Evolutionary conservation across 2,797 vertebrate species (phyloP).

Genomic region (Pelobates cultripes): DNA sequence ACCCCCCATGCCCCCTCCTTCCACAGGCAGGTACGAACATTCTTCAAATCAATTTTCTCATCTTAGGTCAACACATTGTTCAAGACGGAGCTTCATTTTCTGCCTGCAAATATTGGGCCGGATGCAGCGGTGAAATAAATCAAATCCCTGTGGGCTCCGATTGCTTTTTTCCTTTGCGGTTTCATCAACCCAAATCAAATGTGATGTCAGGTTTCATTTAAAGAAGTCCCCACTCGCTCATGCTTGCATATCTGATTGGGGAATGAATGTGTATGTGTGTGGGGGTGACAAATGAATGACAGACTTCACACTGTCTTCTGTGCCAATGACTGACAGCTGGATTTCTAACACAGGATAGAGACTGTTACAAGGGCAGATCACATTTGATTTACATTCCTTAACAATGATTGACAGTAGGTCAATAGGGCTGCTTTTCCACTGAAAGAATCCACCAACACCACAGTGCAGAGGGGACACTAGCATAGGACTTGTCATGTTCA

Average conservation of each 20-base stretch:
- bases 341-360: constrained; percentile 15
- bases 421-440: constrained; percentile 8
- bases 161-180: constrained; percentile 54
- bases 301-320: constrained; percentile 25
- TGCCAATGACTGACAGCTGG: constrained; percentile 31
- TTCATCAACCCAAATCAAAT: constrained; percentile 49
- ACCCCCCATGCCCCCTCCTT: background rate
- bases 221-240: constrained; percentile 45
- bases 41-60: constrained; percentile 53
- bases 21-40: constrained; percentile 28
- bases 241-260: constrained; percentile 25
- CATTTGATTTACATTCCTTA: constrained; percentile 3
- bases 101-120: constrained; percentile 59
- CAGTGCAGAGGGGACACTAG: background rate
- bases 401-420: constrained; percentile 27
- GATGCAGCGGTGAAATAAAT: constrained; percentile 55
- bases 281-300: constrained; percentile 5
- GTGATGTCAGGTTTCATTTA: constrained; percentile 49
- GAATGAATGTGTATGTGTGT: constrained; percentile 15
- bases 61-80: constrained; percentile 53
- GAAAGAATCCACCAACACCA: background rate
- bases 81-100: constrained; percentile 44
- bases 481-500: background rate
- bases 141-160: constrained; percentile 57
- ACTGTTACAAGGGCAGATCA: constrained; percentile 33